Evolutionary conservation across 1,140 invertebrate genomes (phyloP).

Genomic region (Eumaeus atala): DNA sequence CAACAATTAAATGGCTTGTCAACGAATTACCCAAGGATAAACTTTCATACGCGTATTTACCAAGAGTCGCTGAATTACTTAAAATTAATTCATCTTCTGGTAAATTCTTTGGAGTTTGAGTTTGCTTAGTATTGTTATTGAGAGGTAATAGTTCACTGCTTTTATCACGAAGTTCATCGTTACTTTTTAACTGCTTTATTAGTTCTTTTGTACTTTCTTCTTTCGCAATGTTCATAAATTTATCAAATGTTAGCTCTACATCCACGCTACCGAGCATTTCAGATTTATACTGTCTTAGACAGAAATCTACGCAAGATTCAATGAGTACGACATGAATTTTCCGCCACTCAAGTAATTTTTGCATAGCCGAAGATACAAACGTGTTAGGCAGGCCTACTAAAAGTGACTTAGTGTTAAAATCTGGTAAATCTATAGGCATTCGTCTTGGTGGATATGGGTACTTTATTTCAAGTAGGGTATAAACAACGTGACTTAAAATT

Average conservation of each 20-base stretch:
- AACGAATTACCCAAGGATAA: slow-evolving; percentile 72
- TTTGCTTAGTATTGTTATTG: slow-evolving; percentile 58
- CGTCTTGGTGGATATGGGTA: slow-evolving; percentile 65
- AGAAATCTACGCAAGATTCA: slow-evolving; percentile 75
- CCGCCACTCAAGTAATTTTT: slow-evolving; percentile 58
- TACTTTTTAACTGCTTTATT: slow-evolving; percentile 50
- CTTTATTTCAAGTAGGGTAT: slow-evolving; percentile 73
- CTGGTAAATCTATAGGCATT: slow-evolving; percentile 50
- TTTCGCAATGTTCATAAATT: slow-evolving; percentile 41
- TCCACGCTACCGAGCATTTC: slow-evolving; percentile 71
- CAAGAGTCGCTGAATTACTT: slow-evolving; percentile 70
- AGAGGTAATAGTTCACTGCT: slow-evolving; percentile 29
- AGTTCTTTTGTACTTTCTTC: slow-evolving; percentile 55
- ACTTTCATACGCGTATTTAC: slow-evolving; percentile 73
- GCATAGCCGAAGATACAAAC: slow-evolving; percentile 54
- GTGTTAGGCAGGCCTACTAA: slow-evolving; percentile 68
- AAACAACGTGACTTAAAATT: slow-evolving; percentile 75
- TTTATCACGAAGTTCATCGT: slow-evolving; percentile 43
- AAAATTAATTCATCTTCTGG: slow-evolving; percentile 74
- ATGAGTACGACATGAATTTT: slow-evolving; percentile 73
- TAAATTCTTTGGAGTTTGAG: slow-evolving; percentile 75
- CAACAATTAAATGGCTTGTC: slow-evolving; percentile 71
- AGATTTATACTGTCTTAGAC: slow-evolving; percentile 69
- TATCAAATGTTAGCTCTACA: slow-evolving; percentile 66
- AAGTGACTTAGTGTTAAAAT: slow-evolving; percentile 61